Percentiles rank a stretch among this genome's conserved stretches.
phyloP scores from a whole-genome alignment of 2,797 vertebrate species.

The Periparus ater region DNA sequence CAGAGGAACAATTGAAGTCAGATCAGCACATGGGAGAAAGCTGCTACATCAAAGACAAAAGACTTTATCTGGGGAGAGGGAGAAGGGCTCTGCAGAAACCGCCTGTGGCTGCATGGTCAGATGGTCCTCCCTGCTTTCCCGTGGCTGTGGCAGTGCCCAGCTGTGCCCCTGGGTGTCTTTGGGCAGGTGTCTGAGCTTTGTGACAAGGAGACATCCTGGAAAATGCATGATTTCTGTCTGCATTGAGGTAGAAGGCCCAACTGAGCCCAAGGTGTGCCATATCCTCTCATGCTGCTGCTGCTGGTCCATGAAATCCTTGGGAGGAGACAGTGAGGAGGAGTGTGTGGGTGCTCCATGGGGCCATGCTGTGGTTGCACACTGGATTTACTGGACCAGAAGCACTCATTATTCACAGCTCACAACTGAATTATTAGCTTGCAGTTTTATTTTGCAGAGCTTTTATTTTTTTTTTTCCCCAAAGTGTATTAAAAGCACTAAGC shows the following conservation, averaged over 20 bases:
- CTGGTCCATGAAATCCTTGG: neutral
- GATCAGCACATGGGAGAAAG: neutral
- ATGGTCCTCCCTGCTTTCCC: neutral
- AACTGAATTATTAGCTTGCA: neutral
- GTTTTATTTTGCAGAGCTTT: neutral
- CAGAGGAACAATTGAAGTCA: slow-evolving; percentile 27
- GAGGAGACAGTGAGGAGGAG: neutral
- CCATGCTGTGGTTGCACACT: neutral
- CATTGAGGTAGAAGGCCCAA: neutral
- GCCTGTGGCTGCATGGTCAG: rapidly evolving
- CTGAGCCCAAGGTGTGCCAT: neutral
- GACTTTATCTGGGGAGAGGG: neutral
- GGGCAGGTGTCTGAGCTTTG: neutral
- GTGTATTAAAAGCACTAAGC: neutral
- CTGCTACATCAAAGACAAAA: slow-evolving; percentile 14
- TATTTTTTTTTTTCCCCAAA: neutral
- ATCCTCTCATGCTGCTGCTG: neutral
- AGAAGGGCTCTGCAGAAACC: neutral
- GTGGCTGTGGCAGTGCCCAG: rapidly evolving
- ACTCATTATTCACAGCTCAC: neutral
- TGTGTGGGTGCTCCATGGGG: neutral
- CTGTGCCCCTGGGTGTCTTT: neutral
- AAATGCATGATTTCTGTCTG: neutral
- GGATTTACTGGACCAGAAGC: neutral
- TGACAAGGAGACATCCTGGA: neutral